Evolutionary conservation across 2,888 invertebrate species (phyloP), one percentile per base, ranked within the genome.

Genomic region (Nephrotoma guestfalica): DNA sequence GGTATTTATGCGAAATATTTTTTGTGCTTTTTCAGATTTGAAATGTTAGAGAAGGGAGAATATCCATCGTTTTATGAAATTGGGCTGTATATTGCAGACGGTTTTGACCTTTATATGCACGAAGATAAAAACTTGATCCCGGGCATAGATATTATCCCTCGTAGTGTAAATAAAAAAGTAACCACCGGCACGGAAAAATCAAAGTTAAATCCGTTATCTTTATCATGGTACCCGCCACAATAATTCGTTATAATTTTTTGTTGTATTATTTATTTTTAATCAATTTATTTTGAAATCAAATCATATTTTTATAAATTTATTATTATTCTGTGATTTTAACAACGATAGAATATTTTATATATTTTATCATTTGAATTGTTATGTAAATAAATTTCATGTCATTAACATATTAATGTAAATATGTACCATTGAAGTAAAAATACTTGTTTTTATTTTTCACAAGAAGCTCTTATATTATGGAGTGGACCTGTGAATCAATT

Each of bases 21-120:
- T 42, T 43, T 42, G 15, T 42, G 15, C 51, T 15, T 83, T 87
- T 88, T 18, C 86, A 88, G 88, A 87, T 90, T 90, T 88, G 88
- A 89, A 83, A 90, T 89, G 89, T 88, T 90, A 87, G 90, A 90
- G 88, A 87, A 86, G 6, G 90, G 90, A 0, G 89, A 89, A 87
- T 90, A 90, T 89, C 90, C 90, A 18, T 88, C 89, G 41, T 89
- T 89, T 86, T 71, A 47, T 40, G 89, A 90, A 87, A 87, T 90
- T 86, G 87, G 89, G 15, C 86, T 87, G 41, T 87, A 88, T 83
- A 86, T 88, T 86, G 87, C 88, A 9, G 88, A 88, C 57, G 89
- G 89, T 30, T 89, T 90, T 86, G 89, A 90, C 86, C 89, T 89
- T 87, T 89, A 90, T 85, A 88, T 41, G 88, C 88, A 87, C 88